These are phyloP conservation scores for Amblyornis subalaris DNA, from an alignment of 2,113 vertebrate species.

Conservation along the genomic window DNA sequence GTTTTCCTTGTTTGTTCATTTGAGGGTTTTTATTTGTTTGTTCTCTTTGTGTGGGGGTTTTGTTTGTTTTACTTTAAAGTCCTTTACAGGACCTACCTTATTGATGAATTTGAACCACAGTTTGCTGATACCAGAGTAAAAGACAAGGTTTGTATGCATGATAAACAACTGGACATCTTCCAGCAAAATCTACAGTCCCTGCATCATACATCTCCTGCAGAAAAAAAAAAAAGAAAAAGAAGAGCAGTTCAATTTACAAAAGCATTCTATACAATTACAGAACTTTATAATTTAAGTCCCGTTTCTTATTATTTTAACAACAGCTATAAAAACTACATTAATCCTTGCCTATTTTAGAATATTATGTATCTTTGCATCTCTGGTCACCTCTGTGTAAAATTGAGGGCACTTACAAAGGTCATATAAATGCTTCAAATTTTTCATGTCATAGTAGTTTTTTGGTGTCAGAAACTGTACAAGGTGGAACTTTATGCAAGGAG, in stretches of 20 bases:
- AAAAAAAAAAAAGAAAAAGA: background rate
- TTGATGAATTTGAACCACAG: background rate
- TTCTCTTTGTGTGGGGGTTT: accelerated
- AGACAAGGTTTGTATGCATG: background rate
- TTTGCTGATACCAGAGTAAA: background rate
- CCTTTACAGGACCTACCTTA: background rate
- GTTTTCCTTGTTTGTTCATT: accelerated
- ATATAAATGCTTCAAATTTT: background rate
- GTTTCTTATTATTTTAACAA: background rate
- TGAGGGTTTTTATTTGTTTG: background rate
- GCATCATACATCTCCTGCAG: background rate
- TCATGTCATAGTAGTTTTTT: background rate
- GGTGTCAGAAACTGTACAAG: background rate
- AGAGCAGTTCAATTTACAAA: background rate
- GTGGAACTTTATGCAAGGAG: background rate
- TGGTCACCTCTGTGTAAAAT: background rate
- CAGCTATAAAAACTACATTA: background rate
- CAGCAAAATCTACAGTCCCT: background rate
- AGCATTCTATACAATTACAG: background rate
- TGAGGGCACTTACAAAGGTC: background rate
- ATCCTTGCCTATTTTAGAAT: background rate
- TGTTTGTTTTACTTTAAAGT: background rate
- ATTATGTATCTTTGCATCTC: background rate
- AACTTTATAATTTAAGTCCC: background rate
- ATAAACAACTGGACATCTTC: background rate